A percentile compares a stretch with the other conserved stretches of the same genome.
Conservation (phyloP, 2,888 invertebrate species). For the Petrophora chlorosata region DNA sequence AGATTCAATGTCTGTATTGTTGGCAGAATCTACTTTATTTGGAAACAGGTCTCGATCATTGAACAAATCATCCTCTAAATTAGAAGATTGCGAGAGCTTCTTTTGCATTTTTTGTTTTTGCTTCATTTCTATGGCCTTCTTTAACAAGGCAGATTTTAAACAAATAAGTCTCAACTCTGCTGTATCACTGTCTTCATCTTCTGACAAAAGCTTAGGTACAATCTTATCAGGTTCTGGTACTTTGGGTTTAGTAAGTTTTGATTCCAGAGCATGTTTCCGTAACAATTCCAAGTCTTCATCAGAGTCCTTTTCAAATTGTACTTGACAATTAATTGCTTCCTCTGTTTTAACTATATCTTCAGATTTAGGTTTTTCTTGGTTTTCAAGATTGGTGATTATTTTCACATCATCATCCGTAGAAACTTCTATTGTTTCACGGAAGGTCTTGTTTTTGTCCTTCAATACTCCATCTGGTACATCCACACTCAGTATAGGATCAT, state of each 20-base stretch:
- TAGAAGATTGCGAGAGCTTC: conserved; percentile 60
- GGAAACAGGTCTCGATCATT: conserved; percentile 42
- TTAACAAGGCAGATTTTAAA: conserved; percentile 86
- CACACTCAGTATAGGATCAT: conserved; percentile 27
- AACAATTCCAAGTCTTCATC: conserved; percentile 77
- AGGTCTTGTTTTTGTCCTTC: conserved; percentile 14
- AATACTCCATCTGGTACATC: conserved; percentile 23
- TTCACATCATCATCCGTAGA: conserved; percentile 33
- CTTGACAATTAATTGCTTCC: conserved; percentile 26
- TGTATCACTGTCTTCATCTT: conserved; percentile 85
- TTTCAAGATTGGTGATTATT: conserved; percentile 12
- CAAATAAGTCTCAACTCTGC: conserved; percentile 86
- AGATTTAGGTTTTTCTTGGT: conserved; percentile 11
- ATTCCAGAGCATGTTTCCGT: conserved; percentile 73
- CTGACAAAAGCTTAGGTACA: conserved; percentile 53
- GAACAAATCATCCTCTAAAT: conserved; percentile 57
- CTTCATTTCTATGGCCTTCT: conserved; percentile 85
- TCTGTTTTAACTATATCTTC: conserved; percentile 7
- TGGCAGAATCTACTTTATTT: conserved; percentile 54
- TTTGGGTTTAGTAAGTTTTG: conserved; percentile 57
- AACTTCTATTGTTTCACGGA: conserved; percentile 24
- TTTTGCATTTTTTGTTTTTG: conserved; percentile 70
- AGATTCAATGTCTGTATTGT: conserved; percentile 78
- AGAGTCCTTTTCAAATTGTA: conserved; percentile 54
- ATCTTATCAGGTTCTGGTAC: conserved; percentile 21